Percentiles rank a stretch among this genome's conserved stretches.
These are phyloP conservation scores for Venturia canescens DNA, from an alignment of 1,140 invertebrate species.

Conservation along the genomic window DNA sequence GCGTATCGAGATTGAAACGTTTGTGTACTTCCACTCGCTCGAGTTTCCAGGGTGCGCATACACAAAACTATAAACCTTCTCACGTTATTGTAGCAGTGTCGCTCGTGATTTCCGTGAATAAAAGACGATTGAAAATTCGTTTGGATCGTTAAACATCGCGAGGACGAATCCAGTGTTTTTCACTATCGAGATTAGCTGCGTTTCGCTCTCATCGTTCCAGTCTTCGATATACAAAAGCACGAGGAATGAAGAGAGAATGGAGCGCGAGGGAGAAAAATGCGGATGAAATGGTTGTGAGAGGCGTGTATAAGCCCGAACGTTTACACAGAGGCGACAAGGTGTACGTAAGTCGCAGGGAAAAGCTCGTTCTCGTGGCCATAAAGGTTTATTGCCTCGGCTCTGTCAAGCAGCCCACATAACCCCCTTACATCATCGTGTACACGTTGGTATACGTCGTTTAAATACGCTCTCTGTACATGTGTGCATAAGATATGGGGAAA, in stretches of 20 bases:
- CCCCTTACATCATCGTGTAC: neutral
- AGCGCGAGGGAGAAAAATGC: conserved; percentile 41
- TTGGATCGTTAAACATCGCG: conserved; percentile 13
- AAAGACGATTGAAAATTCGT: conserved; percentile 33
- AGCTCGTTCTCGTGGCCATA: conserved; percentile 48
- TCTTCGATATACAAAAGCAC: neutral
- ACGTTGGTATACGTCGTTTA: neutral
- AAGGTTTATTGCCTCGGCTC: conserved; percentile 61
- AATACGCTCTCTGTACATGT: neutral
- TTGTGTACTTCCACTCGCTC: conserved; percentile 33
- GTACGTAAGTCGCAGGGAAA: conserved; percentile 27
- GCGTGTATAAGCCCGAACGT: conserved; percentile 48
- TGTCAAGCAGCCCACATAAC: conserved; percentile 21
- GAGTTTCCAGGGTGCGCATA: neutral
- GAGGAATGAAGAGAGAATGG: conserved; percentile 2
- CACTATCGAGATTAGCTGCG: neutral
- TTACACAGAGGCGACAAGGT: conserved; percentile 41
- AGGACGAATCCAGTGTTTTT: neutral
- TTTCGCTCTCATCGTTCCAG: neutral
- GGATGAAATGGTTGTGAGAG: conserved; percentile 57
- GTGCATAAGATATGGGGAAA: neutral
- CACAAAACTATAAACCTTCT: neutral
- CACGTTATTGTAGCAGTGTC: neutral
- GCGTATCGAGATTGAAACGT: neutral
- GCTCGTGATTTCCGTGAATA: neutral